Conservation (phyloP, 2,113 vertebrate species). For the Pavo muticus region DNA sequence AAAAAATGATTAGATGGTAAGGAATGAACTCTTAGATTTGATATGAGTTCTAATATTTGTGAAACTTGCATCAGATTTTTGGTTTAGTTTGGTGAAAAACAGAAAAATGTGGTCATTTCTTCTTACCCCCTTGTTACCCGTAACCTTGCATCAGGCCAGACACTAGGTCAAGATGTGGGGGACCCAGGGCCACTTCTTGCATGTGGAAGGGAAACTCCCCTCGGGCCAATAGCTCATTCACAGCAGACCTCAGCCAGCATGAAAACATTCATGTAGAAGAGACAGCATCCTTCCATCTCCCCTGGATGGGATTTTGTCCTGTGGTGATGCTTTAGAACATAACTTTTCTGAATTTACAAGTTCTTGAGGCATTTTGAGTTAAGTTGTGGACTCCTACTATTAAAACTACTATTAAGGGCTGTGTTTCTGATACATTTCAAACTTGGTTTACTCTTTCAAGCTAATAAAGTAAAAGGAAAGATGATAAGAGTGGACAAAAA, state of each 20-base stretch:
- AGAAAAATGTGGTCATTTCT: fast-evolving
- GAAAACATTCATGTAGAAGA: neutral
- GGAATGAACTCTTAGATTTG: neutral
- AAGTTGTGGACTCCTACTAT: neutral
- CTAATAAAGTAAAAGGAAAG: neutral
- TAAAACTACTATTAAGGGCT: neutral
- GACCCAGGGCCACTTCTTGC: neutral
- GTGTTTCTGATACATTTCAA: neutral
- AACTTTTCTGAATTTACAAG: neutral
- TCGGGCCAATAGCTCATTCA: neutral
- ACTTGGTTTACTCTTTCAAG: neutral
- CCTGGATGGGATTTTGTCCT: neutral
- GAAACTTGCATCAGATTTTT: neutral
- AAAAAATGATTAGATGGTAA: neutral
- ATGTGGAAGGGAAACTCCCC: neutral
- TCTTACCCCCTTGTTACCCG: neutral
- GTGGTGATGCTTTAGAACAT: neutral
- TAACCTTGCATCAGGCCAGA: neutral
- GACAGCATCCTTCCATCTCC: neutral
- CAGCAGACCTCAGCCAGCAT: too few relatives aligned
- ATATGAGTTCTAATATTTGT: neutral
- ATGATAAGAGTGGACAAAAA: neutral
- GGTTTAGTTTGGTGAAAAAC: neutral
- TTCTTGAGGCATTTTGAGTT: neutral
- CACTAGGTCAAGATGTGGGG: neutral